Conservation (phyloP, 64 coral and sea anemone genomes). For the Acropora yongei region DNA sequence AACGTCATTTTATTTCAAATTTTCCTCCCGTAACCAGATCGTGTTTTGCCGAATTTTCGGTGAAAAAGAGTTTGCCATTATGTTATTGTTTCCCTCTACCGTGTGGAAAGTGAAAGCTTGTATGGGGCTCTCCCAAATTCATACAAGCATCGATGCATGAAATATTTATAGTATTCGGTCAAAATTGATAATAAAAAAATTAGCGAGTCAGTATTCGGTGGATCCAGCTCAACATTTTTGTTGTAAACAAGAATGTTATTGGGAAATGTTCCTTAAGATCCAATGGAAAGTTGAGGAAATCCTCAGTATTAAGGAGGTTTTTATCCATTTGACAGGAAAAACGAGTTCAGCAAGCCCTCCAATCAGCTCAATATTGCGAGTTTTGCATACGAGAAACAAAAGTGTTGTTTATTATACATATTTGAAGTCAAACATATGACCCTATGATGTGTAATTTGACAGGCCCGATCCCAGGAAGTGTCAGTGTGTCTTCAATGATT, state of each 20-base stretch:
- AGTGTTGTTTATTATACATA: neutral
- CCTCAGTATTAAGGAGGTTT: neutral
- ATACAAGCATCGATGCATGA: neutral
- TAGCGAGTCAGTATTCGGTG: conserved; percentile 1
- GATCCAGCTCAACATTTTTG: neutral
- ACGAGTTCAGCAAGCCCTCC: neutral
- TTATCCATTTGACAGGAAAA: neutral
- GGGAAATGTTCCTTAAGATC: neutral
- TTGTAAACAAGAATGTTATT: neutral
- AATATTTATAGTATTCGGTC: conserved; percentile 17
- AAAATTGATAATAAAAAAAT: conserved; percentile 23
- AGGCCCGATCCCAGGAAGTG: neutral
- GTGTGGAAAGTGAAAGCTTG: neutral
- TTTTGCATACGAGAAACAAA: conserved; percentile 7
- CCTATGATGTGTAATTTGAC: too few species aligned
- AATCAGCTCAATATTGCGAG: neutral
- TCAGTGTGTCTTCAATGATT: neutral
- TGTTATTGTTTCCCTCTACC: neutral
- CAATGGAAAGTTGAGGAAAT: neutral
- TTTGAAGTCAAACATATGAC: neutral
- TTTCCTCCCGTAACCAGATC: neutral
- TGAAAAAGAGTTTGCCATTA: too few species aligned
- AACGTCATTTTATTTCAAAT: neutral
- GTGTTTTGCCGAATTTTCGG: too few species aligned
- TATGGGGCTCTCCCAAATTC: neutral